Evolutionary conservation across 1,140 invertebrate genomes (phyloP), one percentile per base, ranked within the genome.

Genomic region (Euura lappo): DNA sequence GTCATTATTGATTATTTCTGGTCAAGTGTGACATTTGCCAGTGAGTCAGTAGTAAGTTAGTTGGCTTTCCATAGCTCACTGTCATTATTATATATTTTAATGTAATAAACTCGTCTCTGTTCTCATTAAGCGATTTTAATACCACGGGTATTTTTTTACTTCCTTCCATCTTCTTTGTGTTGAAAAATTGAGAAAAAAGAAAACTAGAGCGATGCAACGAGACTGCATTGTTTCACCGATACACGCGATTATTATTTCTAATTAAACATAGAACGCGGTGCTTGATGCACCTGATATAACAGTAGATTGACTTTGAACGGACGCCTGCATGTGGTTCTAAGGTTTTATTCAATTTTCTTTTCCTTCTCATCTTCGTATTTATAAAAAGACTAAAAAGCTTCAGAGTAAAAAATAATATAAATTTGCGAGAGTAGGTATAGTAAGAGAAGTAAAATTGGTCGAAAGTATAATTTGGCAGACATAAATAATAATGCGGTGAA

Each of bases 21-120:
- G 51, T 60, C 51, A 60, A 60, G 51, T 60, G 51, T 60, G 51
- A 60, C 51, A 60, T 60, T 60, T n/a, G 28, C 51, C 51, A 60
- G 51, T 60, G 51, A 60, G 51, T 60, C 51, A 60, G 51, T n/a
- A n/a, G n/a, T n/a, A n/a, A n/a, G n/a, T n/a, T n/a, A n/a, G 28
- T 28, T 28, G 28, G 28, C 28, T 28, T 28, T 28, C 51, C 51
- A 60, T 60, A n/a, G 51, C 51, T n/a, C 10, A n/a, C 51, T 3
- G 51, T 60, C 10, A 28, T 28, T 28, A 28, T 28, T 28, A 28
- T 28, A 28, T 28, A 28, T 28, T n/a, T 60, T 60, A 60, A n/a
- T n/a, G 6, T 60, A 60, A 60, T 60, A 60, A 8, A 60, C 51
- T 60, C 13, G 51, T 60, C 51, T 60, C 51, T 11, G 51, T 28